Conservation (phyloP, 2,797 vertebrate species). For the Phrynocephalus forsythii region DNA sequence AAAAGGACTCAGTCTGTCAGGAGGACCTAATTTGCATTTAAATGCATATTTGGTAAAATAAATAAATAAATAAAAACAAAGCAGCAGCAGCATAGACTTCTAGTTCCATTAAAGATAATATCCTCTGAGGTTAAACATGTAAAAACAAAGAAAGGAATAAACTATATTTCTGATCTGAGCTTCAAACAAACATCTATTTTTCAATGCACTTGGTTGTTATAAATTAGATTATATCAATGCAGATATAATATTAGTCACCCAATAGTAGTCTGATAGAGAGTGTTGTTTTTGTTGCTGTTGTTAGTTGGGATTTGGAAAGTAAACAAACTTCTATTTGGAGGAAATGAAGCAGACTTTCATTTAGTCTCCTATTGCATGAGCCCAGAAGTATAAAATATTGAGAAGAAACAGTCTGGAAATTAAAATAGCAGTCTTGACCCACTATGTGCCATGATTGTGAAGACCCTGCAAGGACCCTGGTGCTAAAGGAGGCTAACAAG, state of each 20-base stretch:
- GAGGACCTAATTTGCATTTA: neutral
- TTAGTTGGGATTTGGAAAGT: neutral
- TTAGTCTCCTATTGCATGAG: neutral
- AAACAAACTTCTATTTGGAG: neutral
- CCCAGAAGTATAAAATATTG: neutral
- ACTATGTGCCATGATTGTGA: neutral
- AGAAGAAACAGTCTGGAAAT: neutral
- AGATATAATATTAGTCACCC: neutral
- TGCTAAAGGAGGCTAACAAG: too few species aligned
- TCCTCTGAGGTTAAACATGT: neutral
- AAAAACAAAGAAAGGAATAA: neutral
- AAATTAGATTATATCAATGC: neutral
- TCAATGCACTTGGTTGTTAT: accelerated
- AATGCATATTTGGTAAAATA: neutral
- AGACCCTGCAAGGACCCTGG: neutral
- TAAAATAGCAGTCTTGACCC: neutral
- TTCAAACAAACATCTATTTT: neutral
- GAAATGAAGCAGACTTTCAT: neutral
- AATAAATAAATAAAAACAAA: neutral
- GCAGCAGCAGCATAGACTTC: neutral
- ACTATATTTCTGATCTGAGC: neutral
- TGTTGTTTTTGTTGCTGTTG: neutral
- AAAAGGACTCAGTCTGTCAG: neutral
- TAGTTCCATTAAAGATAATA: constrained; percentile 4
- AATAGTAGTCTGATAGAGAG: too few species aligned